Evolutionary conservation across 1,140 invertebrate species (phyloP), one percentile per base, ranked within the genome.

Genomic region (Choristoneura fumiferana): DNA sequence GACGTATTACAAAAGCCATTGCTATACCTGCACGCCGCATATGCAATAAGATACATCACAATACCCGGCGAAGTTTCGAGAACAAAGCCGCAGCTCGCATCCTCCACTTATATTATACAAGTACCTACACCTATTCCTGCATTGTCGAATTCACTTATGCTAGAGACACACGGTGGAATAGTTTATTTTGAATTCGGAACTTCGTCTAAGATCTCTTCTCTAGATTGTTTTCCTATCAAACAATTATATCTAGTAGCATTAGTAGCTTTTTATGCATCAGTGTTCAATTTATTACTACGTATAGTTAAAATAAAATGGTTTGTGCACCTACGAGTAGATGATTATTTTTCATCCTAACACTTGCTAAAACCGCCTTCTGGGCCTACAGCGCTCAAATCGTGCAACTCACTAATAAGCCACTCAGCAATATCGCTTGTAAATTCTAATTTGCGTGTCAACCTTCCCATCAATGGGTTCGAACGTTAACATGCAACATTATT

Each of bases 41-140:
- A 67, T 75, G 76, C 80, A 79, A 76, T 81, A 81, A 81, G 78
- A 81, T 73, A 78, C 78, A 71, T 73, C 73, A 77, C 59, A 65
- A 65, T 73, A 72, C 59, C 58, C 60, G 63, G 39, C 66, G 60
- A 80, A 83, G 80, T 83, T 83, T 71, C 71, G 49, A 67, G 73
- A 78, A 83, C 80, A 83, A 81, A 81, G 78, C 78, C 80, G 60
- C 78, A 76, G 61, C 71, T 72, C 65, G 63, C 70, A 58, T 75
- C 73, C 72, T 71, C 57, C 60, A 67, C 70, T 73, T 68, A 54
- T 54, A 54, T 17, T 54, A 65, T 73, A 73, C 64, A 76, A 69
- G 71, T 68, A 49, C 43, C 22, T 49, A 80, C 70, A 67, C 63
- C 67, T 74, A 74, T 73, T 74, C 67, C 58, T 58, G 64, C 65